Evolutionary conservation across 2,888 invertebrate species (phyloP).

Genomic region (Hemicrepidius hirtus): DNA sequence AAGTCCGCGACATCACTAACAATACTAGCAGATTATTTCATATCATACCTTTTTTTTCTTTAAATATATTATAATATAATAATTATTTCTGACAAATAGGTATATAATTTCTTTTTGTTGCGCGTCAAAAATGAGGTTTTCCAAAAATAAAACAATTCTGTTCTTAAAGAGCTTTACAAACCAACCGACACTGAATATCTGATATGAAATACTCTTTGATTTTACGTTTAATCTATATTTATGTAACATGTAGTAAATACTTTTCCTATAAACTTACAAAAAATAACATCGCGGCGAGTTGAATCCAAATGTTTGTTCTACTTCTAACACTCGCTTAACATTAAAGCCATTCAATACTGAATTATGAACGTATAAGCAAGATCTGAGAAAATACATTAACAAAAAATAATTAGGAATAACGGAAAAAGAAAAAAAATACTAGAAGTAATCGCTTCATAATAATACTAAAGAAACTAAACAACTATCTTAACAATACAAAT

Average conservation of each 20-base stretch:
- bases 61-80: not conserved
- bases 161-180: not conserved
- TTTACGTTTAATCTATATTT: conserved; percentile 49
- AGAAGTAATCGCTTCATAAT: conserved; percentile 20
- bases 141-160: conserved; percentile 19
- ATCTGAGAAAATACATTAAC: conserved; percentile 27
- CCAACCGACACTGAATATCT: not conserved
- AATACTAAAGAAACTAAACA: conserved; percentile 28
- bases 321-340: conserved; percentile 63
- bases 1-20: conserved; percentile 68
- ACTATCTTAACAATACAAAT: conserved; percentile 36
- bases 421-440: conserved; percentile 23
- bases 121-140: not conserved
- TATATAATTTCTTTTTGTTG: not conserved
- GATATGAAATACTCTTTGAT: conserved; percentile 55
- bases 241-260: conserved; percentile 64
- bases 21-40: conserved; percentile 62
- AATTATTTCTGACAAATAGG: not conserved
- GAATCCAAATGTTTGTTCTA: conserved; percentile 43
- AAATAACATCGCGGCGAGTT: conserved; percentile 68
- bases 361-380: conserved; percentile 60
- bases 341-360: conserved; percentile 71
- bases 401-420: conserved; percentile 11
- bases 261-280: conserved; percentile 70
- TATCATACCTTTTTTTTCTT: conserved; percentile 40